These are phyloP conservation scores for Isotomurus palustris DNA, from an alignment of 2,888 invertebrate genomes.

Conservation along the genomic window DNA sequence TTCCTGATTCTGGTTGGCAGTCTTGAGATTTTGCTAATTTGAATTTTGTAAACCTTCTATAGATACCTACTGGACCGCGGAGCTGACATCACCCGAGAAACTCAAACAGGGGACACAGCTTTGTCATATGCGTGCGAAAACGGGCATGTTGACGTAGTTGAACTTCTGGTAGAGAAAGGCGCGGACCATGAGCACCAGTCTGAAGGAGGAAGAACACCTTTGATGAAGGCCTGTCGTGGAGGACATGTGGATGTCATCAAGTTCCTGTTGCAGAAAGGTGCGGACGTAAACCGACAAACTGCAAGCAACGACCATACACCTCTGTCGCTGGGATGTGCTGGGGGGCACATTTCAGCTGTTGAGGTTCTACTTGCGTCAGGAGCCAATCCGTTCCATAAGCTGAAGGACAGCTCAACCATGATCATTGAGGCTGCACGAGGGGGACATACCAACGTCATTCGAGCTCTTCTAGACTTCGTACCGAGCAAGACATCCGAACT, in stretches of 20 bases:
- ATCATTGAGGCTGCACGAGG: conserved; percentile 97
- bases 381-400: conserved; percentile 92
- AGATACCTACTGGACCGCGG: conserved; percentile 76
- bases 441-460: conserved; percentile 92
- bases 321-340: conserved; percentile 90
- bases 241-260: conserved; percentile 95
- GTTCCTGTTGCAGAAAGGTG: conserved; percentile 83
- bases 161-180: conserved; percentile 81
- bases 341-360: conserved; percentile 90
- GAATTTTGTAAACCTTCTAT: background rate
- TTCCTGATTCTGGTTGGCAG: no score
- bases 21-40: background rate
- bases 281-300: conserved; percentile 80
- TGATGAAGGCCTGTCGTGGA: conserved; percentile 78
- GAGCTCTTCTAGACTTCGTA: conserved; percentile 85
- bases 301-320: conserved; percentile 97
- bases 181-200: conserved; percentile 93
- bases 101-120: conserved; percentile 92
- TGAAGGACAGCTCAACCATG: conserved; percentile 98
- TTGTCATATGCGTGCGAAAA: conserved; percentile 98
- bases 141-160: conserved; percentile 95
- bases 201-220: conserved; percentile 92
- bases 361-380: conserved; percentile 84
- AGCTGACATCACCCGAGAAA: conserved; percentile 89
- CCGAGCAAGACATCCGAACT: background rate